Conservation (phyloP, 2,888 invertebrate genomes). For the Hemistola chrysoprasaria region DNA sequence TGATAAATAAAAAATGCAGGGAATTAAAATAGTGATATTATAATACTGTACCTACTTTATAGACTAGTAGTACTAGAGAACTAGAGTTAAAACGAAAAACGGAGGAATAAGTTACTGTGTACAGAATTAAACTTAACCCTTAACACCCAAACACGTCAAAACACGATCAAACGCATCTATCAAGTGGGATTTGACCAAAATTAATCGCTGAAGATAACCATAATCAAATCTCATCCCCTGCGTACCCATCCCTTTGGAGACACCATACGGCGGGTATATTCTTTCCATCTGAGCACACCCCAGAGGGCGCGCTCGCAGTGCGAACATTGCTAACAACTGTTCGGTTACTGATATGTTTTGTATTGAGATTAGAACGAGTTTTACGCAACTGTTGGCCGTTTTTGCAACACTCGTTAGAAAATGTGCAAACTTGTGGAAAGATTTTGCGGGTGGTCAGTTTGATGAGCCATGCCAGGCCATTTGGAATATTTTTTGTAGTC, state of each 20-base stretch:
- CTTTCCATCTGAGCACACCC: constrained; percentile 52
- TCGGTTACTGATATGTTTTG: constrained; percentile 47
- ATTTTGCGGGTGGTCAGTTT: constrained; percentile 8
- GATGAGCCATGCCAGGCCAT: neutral
- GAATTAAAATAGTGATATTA: too few species aligned
- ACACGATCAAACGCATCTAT: constrained; percentile 34
- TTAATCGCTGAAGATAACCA: constrained; percentile 51
- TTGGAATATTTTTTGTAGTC: neutral
- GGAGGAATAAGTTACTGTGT: too few species aligned
- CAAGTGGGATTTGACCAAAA: constrained; percentile 37
- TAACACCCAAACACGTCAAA: constrained; percentile 21
- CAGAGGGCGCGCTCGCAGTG: constrained; percentile 38
- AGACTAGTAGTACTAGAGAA: too few species aligned
- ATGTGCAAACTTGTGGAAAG: neutral
- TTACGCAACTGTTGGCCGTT: constrained; percentile 29
- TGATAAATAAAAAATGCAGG: too few species aligned
- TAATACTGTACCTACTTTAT: too few species aligned
- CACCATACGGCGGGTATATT: constrained; percentile 27
- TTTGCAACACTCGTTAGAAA: constrained; percentile 8
- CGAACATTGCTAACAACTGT: constrained; percentile 39
- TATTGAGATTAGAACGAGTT: constrained; percentile 32
- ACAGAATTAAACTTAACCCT: constrained; percentile 13
- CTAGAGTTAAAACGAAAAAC: too few species aligned
- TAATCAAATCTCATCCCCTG: constrained; percentile 46
- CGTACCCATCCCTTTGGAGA: constrained; percentile 45